Evolutionary conservation across 1,140 invertebrate species (phyloP).

Genomic region (Chelonus insularis): DNA sequence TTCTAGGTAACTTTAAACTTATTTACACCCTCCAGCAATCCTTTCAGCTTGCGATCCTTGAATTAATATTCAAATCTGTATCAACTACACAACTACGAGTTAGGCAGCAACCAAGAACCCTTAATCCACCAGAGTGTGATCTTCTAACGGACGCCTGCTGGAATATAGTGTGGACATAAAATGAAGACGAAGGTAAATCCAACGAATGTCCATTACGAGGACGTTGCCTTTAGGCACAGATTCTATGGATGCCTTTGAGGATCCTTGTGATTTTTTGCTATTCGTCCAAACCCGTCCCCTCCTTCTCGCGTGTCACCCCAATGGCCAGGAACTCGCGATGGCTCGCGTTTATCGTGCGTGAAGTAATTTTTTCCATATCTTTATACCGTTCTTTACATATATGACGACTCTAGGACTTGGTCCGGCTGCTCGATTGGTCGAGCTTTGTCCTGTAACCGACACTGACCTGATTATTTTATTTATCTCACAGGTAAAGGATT

Average conservation of each 20-base stretch:
- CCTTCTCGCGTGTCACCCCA: conserved; percentile 3
- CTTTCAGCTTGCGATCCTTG: conserved; percentile 35
- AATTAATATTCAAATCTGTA: conserved; percentile 57
- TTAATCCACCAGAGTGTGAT: conserved; percentile 21
- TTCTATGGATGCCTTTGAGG: too few relatives aligned
- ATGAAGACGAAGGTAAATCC: background rate
- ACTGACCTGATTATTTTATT: conserved; percentile 37
- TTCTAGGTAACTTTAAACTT: conserved; percentile 31
- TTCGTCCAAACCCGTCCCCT: conserved; percentile 2
- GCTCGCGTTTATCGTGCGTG: conserved; percentile 33
- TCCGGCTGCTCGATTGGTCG: conserved; percentile 16
- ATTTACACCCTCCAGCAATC: conserved; percentile 39
- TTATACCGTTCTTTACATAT: conserved; percentile 9
- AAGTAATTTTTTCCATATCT: conserved; percentile 29
- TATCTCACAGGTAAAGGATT: conserved; percentile 29
- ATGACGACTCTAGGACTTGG: background rate
- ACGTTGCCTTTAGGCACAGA: too few relatives aligned
- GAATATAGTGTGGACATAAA: background rate
- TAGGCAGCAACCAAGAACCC: background rate
- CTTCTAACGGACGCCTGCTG: conserved; percentile 27
- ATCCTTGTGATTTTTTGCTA: too few relatives aligned
- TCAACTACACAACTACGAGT: conserved; percentile 30
- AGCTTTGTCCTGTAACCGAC: conserved; percentile 22
- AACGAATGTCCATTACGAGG: conserved; percentile 20
- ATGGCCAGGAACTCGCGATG: background rate